Evolutionary conservation across 1,140 invertebrate species (phyloP), one percentile per base, ranked within the genome.

Genomic region (Cydia pomonella): DNA sequence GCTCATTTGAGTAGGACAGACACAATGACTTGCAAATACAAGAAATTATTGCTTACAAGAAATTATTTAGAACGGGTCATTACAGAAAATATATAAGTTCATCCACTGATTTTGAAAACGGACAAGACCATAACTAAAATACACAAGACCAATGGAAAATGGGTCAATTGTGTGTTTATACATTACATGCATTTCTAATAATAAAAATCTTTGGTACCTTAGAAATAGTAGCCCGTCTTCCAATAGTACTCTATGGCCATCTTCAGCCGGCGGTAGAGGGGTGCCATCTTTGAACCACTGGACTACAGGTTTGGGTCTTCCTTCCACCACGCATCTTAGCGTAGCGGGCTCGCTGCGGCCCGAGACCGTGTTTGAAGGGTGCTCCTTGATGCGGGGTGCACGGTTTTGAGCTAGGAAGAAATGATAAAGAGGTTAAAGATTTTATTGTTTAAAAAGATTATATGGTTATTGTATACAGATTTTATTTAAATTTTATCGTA

Each of bases 191-290:
- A 73, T 41, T 41, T 0, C 12, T 7, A 0, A 23, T 25, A 25
- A 7, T 7, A 3, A 12, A 76, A 76, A 16, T n/a, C 72, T 73
- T 4, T 4, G 41, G 1, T 97, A 97, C 83, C 96, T 94, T 74
- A 99, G 94, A 93, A 99, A 99, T 93, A 99, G 97, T 27, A 99
- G 94, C 1, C 97, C 97, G 72, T 98, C 98, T 79, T 97, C 97
- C 69, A 99, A 94, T 3, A 98, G 92, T 29, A 99, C 97, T 53
- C 97, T 95, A 88, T 98, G 97, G 0, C 89, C 89, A 82, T 96
- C 96, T 80, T 97, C 96, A 73, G 95, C 95, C 3, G 95, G 94
- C 50, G 95, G 95, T 33, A 96, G 95, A 79, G 95, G 95, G 64
- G 97, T 95, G 1, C 97, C 97, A 91, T 98, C 97, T 89, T 97